Conservation (phyloP, 2,888 invertebrate species). For the Drosophila basisetae region DNA sequence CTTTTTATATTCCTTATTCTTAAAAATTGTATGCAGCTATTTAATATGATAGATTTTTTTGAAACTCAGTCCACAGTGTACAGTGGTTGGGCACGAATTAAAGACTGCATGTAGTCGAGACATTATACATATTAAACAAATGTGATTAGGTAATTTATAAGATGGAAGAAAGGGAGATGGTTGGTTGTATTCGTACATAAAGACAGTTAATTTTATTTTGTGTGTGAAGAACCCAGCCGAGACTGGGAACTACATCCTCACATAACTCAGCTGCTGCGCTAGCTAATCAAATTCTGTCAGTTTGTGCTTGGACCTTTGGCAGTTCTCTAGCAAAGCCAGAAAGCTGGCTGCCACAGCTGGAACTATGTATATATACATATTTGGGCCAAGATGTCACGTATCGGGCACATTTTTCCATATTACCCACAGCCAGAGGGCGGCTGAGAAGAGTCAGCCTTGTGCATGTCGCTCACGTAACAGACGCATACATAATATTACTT, state of each 20-base stretch:
- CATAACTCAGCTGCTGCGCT: slow-evolving; percentile 40
- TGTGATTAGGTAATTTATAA: neutral
- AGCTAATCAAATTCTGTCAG: slow-evolving; percentile 61
- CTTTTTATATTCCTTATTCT: neutral
- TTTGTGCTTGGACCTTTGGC: slow-evolving; percentile 41
- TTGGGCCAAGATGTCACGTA: slow-evolving; percentile 77
- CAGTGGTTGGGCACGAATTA: neutral
- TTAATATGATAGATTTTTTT: too few relatives aligned
- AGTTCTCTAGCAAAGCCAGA: slow-evolving; percentile 17
- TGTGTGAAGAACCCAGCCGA: neutral
- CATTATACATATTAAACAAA: neutral
- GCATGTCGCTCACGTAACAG: slow-evolving; percentile 76
- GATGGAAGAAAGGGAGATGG: neutral
- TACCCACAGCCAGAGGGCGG: slow-evolving; percentile 49
- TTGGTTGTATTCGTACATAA: neutral
- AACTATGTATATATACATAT: slow-evolving; percentile 42
- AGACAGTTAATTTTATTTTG: neutral
- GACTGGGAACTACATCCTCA: neutral
- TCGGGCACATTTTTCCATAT: slow-evolving; percentile 74
- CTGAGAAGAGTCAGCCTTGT: slow-evolving; percentile 38
- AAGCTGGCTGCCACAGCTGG: slow-evolving; percentile 30
- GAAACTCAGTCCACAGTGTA: too few relatives aligned
- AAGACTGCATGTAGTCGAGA: neutral
- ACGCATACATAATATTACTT: slow-evolving; percentile 80
- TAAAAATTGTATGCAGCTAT: neutral